Conservation (phyloP, 2,888 invertebrate genomes). For the Chamaedrilus cognettii region DNA sequence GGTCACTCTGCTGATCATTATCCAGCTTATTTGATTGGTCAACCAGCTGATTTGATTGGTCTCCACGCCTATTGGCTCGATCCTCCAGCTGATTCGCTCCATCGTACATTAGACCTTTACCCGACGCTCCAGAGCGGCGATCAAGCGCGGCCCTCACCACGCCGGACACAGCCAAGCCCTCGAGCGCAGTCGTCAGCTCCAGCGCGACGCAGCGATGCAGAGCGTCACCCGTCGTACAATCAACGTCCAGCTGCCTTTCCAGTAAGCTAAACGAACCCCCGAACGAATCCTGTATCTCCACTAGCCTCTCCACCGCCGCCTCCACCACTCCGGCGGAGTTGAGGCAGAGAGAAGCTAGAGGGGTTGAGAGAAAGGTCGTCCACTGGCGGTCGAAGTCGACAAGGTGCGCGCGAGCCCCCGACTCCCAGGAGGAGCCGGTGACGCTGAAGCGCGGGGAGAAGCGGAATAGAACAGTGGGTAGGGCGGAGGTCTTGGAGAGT, state of each 20-base stretch:
- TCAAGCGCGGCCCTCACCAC: not conserved
- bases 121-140: not conserved
- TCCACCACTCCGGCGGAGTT: not conserved
- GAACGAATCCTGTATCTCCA: slow-evolving; percentile 2
- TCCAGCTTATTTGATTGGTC: too few relatives aligned
- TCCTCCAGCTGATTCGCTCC: too few relatives aligned
- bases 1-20: too few relatives aligned
- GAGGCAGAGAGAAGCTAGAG: not conserved
- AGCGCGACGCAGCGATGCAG: not conserved
- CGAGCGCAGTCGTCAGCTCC: slow-evolving; percentile 3
- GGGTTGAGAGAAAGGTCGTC: not conserved
- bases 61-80: too few relatives aligned
- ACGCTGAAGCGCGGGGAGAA: slow-evolving; percentile 7
- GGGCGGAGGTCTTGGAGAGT: slow-evolving; percentile 5
- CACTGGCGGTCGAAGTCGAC: not conserved
- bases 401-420: not conserved
- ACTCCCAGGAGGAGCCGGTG: not conserved
- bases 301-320: not conserved
- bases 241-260: slow-evolving; percentile 5
- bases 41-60: too few relatives aligned
- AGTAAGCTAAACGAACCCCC: not conserved
- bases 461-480: slow-evolving; percentile 12
- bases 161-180: slow-evolving; percentile 5
- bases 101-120: too few relatives aligned
- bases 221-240: not conserved